phyloP scores from a whole-genome alignment of 2,113 vertebrate species.

The Tachuris rubrigastra region DNA sequence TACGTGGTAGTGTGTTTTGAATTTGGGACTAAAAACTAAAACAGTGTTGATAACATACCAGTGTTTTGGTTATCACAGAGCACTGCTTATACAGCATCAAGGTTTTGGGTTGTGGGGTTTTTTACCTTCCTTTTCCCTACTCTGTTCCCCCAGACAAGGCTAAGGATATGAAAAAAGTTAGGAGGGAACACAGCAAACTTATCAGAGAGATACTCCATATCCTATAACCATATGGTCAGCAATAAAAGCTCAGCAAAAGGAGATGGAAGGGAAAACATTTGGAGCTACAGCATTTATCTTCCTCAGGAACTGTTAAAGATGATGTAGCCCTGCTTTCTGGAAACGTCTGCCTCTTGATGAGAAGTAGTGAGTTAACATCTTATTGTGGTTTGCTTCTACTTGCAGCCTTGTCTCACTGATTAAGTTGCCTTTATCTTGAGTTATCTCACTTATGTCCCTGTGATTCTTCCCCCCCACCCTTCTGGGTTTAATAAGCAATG shows the following conservation, averaged over 20 bases:
- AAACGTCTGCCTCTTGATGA: neutral
- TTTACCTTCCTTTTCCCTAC: neutral
- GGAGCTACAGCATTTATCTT: neutral
- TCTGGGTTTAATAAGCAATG: rapidly evolving
- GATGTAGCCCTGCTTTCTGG: neutral
- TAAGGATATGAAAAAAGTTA: neutral
- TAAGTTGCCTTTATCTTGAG: neutral
- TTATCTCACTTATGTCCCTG: neutral
- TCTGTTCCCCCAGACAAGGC: neutral
- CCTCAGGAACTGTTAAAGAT: rapidly evolving
- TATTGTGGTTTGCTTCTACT: neutral
- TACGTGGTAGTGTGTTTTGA: neutral
- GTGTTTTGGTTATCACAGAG: neutral
- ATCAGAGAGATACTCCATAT: neutral
- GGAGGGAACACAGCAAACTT: rapidly evolving
- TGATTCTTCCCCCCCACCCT: neutral
- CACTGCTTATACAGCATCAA: rapidly evolving
- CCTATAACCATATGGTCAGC: neutral
- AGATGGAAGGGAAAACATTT: neutral
- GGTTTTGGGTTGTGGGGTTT: rapidly evolving
- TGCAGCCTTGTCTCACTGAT: neutral
- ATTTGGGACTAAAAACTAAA: neutral
- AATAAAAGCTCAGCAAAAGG: neutral
- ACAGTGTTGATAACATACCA: neutral
- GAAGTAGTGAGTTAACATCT: neutral